Evolutionary conservation across 1,140 invertebrate species (phyloP), one percentile per base, ranked within the genome.

Genomic region (Lethrus apterus): DNA sequence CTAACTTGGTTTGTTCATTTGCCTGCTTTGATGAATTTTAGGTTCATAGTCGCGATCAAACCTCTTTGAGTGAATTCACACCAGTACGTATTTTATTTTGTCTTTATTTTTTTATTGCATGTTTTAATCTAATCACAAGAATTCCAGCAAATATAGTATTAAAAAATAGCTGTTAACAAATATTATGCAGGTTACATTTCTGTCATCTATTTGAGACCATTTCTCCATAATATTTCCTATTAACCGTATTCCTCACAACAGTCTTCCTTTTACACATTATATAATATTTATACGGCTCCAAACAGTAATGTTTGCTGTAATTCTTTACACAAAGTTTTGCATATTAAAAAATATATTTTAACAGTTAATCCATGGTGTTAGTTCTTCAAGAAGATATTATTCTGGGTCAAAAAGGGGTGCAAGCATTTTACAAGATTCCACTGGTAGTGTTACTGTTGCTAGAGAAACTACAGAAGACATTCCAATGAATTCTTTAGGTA

Each of bases 401-500:
- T 73, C 70, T 3, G 69, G 69, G 44, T 46, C n/a, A 4, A 59
- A 46, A 31, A 46, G 41, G 47, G 56, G 68, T 42, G 59, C 64
- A 24, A 59, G 66, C 42, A 55, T 73, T 41, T 47, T 72, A 13
- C 65, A 83, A 62, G 81, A 84, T 63, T 81, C 81, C 0, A 79
- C 77, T 1, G 82, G 82, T 23, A 83, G 81, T 52, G 78, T 83
- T 7, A 80, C 78, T 19, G 72, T 81, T 2, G 71, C 74, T 10
- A 76, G 77, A 48, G 59, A 63, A 49, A 44, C 60, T 34, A 52
- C 58, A 8, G 66, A 69, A 44, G 68, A 70, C 29, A 78, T 79
- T 44, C 75, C 74, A 40, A 51, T 80, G 68, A 70, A 75, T 40
- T 68, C 71, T 21, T 54, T 79, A 34, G 73, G 69, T 56, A 74